These are phyloP conservation scores for Diorhabda carinulata DNA, from an alignment of 1,140 invertebrate genomes.

Conservation along the genomic window DNA sequence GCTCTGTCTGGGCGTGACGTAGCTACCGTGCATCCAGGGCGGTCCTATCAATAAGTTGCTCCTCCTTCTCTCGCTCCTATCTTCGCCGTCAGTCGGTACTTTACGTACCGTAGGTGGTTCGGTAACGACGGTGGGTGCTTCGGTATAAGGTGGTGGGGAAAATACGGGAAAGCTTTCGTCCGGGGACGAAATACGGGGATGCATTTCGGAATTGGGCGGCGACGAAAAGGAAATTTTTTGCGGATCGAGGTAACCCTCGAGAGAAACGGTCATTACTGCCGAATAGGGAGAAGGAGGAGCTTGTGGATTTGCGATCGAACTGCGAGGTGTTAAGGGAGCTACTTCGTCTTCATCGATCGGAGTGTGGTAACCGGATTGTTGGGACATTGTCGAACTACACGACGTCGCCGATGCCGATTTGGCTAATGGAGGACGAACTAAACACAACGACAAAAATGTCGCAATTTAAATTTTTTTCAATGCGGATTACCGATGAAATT, in stretches of 20 bases:
- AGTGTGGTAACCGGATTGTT: slow-evolving; percentile 61
- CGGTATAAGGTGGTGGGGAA: slow-evolving; percentile 70
- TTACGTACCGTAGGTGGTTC: background rate
- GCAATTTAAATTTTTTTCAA: too few species aligned
- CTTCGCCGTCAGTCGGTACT: slow-evolving; percentile 39
- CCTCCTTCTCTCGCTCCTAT: slow-evolving; percentile 44
- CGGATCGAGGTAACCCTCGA: slow-evolving; percentile 82
- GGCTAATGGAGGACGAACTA: slow-evolving; percentile 51
- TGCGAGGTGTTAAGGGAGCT: slow-evolving; percentile 52
- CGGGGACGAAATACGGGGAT: slow-evolving; percentile 61
- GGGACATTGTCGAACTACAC: slow-evolving; percentile 51
- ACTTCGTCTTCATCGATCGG: slow-evolving; percentile 50
- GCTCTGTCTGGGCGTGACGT: slow-evolving; percentile 59
- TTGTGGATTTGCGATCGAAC: slow-evolving; percentile 48
- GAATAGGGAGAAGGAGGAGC: slow-evolving; percentile 72
- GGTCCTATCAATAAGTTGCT: slow-evolving; percentile 53
- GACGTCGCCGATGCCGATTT: slow-evolving; percentile 55
- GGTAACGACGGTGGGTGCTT: slow-evolving; percentile 42
- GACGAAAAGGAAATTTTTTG: slow-evolving; percentile 72
- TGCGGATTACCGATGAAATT: background rate
- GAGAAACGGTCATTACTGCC: slow-evolving; percentile 74
- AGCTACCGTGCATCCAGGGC: slow-evolving; percentile 52
- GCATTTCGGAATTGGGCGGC: slow-evolving; percentile 66
- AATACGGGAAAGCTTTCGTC: slow-evolving; percentile 81
- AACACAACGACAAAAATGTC: background rate